A percentile compares a stretch with the other conserved stretches of the same genome.
Conservation (phyloP, 2,888 invertebrate species). For the Melanophora roralis region DNA sequence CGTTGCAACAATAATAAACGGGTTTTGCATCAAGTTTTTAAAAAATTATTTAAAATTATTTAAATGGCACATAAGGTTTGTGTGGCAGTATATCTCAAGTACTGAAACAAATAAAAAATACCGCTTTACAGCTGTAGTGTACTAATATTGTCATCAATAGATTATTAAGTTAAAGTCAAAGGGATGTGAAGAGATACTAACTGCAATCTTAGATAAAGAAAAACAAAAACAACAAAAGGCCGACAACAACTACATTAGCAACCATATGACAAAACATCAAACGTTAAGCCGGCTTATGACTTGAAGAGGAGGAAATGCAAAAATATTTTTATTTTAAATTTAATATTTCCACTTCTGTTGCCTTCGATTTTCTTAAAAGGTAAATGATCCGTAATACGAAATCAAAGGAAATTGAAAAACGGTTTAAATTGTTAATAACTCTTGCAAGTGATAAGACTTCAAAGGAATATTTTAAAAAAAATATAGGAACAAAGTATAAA, state of each 20-base stretch:
- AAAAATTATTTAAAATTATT: no score
- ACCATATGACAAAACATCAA: conserved; percentile 59
- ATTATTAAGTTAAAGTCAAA: conserved; percentile 57
- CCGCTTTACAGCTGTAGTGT: no score
- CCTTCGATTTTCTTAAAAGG: background rate
- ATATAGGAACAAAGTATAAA: no score
- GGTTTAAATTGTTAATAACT: no score
- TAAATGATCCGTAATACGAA: conserved; percentile 30
- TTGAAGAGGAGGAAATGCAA: conserved; percentile 51
- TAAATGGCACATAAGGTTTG: no score
- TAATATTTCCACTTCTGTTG: background rate
- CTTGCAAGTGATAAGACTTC: no score
- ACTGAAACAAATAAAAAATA: conserved; percentile 14
- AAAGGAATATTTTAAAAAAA: no score
- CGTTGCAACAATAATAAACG: no score
- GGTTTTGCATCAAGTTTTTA: no score
- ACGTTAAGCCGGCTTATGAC: conserved; percentile 49
- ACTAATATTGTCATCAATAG: conserved; percentile 61
- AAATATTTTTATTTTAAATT: conserved; percentile 5
- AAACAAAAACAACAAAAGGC: conserved; percentile 19
- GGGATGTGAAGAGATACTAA: conserved; percentile 51
- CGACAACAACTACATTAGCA: conserved; percentile 51
- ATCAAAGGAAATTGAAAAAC: conserved; percentile 2
- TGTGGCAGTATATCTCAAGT: no score
- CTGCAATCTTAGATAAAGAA: conserved; percentile 45